Evolutionary conservation across 2,797 vertebrate genomes (phyloP).

Genomic region (Diplodus sargus): DNA sequence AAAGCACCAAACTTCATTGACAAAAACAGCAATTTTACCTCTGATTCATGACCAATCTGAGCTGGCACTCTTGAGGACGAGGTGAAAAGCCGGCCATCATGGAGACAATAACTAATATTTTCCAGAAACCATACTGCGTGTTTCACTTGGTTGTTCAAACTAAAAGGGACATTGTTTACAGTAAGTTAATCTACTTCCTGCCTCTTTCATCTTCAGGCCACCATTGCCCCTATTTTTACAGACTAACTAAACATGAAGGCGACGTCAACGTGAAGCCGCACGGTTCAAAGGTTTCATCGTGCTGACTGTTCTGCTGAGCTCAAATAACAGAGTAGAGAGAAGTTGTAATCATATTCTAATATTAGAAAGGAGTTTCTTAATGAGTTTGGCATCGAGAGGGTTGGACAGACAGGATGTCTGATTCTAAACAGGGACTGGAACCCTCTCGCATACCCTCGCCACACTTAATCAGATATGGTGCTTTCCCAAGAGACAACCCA

Average conservation of each 20-base stretch:
- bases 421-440: slow-evolving; percentile 53
- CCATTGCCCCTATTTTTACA: background rate
- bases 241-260: background rate
- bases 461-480: slow-evolving; percentile 54
- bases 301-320: background rate
- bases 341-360: slow-evolving; percentile 10
- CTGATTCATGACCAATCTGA: no score
- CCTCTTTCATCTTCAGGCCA: background rate
- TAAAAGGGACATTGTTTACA: no score
- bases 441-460: slow-evolving; percentile 10
- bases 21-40: no score
- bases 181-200: no score
- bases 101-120: no score
- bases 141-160: background rate
- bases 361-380: slow-evolving; percentile 49
- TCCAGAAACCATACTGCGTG: background rate
- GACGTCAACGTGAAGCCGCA: background rate
- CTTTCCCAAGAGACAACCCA: slow-evolving; percentile 41
- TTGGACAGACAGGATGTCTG: slow-evolving; percentile 59
- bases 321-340: slow-evolving; percentile 3
- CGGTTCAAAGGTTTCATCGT: background rate
- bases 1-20: no score
- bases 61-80: background rate
- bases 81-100: no score
- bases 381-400: slow-evolving; percentile 42